Evolutionary conservation across 1,140 invertebrate species (phyloP).

Genomic region (Brachionus rotundiformis): DNA sequence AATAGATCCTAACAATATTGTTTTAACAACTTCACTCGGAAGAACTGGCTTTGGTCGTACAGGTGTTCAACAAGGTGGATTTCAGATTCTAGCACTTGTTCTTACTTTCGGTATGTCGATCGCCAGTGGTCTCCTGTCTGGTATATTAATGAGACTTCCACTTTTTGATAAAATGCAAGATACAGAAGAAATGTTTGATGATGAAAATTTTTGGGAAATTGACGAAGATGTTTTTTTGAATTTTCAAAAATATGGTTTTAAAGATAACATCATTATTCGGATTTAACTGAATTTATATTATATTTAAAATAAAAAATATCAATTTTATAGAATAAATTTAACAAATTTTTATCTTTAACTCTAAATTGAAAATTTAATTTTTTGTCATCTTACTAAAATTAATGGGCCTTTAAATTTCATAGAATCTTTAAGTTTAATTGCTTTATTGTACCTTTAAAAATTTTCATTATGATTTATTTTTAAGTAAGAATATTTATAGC

Average conservation of each 20-base stretch:
- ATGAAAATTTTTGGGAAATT: constrained; percentile 33
- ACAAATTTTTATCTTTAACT: too few species aligned
- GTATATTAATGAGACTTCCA: constrained; percentile 65
- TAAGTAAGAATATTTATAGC: too few species aligned
- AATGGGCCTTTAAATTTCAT: too few species aligned
- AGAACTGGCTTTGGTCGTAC: constrained; percentile 68
- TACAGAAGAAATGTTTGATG: constrained; percentile 36
- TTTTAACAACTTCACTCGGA: not conserved
- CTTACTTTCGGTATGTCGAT: constrained; percentile 74
- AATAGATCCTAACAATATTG: constrained; percentile 60
- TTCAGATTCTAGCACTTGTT: constrained; percentile 74
- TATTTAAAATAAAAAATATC: not conserved
- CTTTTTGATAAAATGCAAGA: constrained; percentile 11
- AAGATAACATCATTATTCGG: not conserved
- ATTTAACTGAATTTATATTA: not conserved
- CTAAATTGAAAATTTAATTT: too few species aligned
- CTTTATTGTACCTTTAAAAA: too few species aligned
- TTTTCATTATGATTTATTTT: too few species aligned
- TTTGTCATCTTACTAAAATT: too few species aligned
- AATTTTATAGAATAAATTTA: too few species aligned
- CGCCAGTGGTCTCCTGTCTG: constrained; percentile 75
- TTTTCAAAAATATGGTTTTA: not conserved
- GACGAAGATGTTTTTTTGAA: not conserved
- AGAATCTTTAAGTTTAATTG: too few species aligned
- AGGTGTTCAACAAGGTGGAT: constrained; percentile 72